phyloP scores from a whole-genome alignment of 2,113 vertebrate genomes.

The Silurus meridionalis region DNA sequence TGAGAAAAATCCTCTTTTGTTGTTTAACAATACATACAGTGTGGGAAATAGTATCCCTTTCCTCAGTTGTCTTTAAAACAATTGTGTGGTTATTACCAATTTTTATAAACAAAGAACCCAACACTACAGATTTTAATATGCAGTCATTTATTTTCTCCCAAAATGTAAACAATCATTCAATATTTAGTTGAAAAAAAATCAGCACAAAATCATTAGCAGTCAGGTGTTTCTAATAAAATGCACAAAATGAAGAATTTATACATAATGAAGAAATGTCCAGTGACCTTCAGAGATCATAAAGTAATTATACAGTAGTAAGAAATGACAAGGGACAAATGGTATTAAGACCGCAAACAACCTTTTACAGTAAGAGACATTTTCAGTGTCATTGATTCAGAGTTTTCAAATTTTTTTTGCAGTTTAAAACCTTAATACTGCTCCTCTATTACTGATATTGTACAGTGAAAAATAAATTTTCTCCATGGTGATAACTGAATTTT shows the following conservation, averaged over 20 bases:
- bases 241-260: neutral
- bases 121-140: neutral
- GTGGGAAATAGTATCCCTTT: neutral
- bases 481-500: neutral
- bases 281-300: no score
- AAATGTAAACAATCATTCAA: neutral
- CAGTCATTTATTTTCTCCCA: neutral
- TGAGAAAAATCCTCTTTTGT: neutral
- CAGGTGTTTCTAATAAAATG: neutral
- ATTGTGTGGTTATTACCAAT: no score
- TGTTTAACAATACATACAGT: neutral
- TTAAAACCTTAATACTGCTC: neutral
- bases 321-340: no score
- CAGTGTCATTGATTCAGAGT: neutral
- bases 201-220: neutral
- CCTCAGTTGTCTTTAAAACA: neutral
- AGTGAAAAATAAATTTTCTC: neutral
- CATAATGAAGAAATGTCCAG: no score
- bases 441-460: neutral
- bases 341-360: no score
- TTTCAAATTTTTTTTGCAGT: neutral
- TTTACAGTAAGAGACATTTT: neutral
- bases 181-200: neutral
- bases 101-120: no score
- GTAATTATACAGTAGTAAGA: no score